phyloP scores from a whole-genome alignment of 2,113 vertebrate genomes.

The Crotalus viridis region DNA sequence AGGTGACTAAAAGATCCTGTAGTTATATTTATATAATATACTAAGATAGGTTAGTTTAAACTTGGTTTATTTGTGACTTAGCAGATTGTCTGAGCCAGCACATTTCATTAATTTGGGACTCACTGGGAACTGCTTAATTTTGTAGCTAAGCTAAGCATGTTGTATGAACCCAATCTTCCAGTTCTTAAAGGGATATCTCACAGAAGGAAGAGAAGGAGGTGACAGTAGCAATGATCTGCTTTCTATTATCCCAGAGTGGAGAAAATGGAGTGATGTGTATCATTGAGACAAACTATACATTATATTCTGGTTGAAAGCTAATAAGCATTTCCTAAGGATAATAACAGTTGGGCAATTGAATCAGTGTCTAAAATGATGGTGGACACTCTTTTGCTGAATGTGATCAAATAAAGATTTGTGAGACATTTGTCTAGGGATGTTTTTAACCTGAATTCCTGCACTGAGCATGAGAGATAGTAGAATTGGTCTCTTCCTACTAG shows the following conservation, averaged over 20 bases:
- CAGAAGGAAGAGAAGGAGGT: not conserved
- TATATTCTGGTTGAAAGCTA: not conserved
- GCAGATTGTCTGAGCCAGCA: not conserved
- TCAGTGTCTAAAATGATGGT: not conserved
- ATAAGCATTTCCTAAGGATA: not conserved
- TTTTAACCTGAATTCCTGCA: not conserved
- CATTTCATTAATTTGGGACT: not conserved
- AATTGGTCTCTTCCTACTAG: not conserved
- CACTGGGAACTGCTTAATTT: not conserved
- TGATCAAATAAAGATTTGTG: not conserved
- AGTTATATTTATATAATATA: not conserved
- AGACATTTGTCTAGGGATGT: not conserved
- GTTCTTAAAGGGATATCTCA: not conserved
- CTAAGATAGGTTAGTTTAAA: not conserved
- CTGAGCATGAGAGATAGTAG: not conserved
- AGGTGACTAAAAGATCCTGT: not conserved
- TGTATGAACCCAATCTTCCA: not conserved
- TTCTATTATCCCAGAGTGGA: not conserved
- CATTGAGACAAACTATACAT: not conserved
- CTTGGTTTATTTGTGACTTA: not conserved
- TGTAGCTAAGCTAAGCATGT: not conserved
- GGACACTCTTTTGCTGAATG: not conserved
- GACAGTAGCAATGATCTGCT: not conserved
- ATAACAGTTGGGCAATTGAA: not conserved
- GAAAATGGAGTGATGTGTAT: not conserved